Base-by-base conservation (phyloP, 2,113 vertebrate species). In the Spea bombifrons region DNA sequence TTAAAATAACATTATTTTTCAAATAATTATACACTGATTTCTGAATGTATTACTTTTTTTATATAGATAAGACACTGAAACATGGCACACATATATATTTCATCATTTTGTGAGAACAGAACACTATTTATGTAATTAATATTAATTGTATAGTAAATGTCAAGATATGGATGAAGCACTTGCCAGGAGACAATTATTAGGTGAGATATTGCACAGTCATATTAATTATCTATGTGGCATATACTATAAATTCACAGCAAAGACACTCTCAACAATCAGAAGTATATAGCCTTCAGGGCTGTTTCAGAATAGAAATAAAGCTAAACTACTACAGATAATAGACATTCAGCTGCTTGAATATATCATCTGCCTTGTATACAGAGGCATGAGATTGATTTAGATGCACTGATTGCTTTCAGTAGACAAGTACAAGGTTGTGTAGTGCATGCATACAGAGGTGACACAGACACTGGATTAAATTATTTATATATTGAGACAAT, bases 111-210 rank as follows among this genome's bases (percentile, higher is more conserved):
- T 76, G 75, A 69, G 69, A 76, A 4, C 4, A 69, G 66, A 49
- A 76, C 53, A 76, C 69, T 50, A 61, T 69, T 76, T 76, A 57
- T 69, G 53, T 69, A 76, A 76, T 76, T 69, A 76, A 76, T 76
- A 76, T 76, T 69, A 69, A 76, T 76, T 69, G 68, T 69, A 9
- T 76, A 69, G 50, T 76, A 69, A 76, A 76, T 76, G 75, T 76
- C 75, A 76, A 55, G 66, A 76, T 52, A 61, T 55, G 48, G 75
- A 76, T 69, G 75, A 66, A 76, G 55, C 45, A 76, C 66, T 76
- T 76, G 66, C 75, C 75, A 76, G 75, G 49, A 76, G 75, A 76
- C 75, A 76, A 76, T 76, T 69, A 76, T 50, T 59, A 59, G 46
- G 44, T 76, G 53, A 76, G 52, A 76, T 76, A 76, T 76, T 69